Percentiles rank a stretch among this genome's conserved stretches.
phyloP scores from a whole-genome alignment of 2,797 vertebrate species.

The Eupleurogrammus muticus region DNA sequence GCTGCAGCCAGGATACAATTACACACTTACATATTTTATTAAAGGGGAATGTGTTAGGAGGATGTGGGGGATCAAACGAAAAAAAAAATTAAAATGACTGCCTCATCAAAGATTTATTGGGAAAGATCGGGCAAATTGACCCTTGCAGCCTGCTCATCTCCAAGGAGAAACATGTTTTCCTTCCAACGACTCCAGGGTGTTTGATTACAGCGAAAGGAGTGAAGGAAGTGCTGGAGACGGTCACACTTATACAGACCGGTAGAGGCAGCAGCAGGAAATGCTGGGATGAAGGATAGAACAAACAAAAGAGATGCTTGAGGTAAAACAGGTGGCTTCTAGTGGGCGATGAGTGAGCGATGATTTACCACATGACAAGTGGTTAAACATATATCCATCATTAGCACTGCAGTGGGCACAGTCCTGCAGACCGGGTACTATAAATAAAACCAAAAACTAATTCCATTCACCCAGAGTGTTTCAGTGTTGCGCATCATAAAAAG shows the following conservation, averaged over 20 bases:
- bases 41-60: conserved; percentile 30
- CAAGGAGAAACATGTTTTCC: conserved; percentile 38
- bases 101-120: conserved; percentile 64
- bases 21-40: conserved; percentile 67
- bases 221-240: conserved; percentile 18
- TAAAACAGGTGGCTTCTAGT: conserved; percentile 40
- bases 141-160: conserved; percentile 45
- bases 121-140: conserved; percentile 56
- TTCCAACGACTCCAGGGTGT: conserved; percentile 33
- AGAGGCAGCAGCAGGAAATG: conserved; percentile 10
- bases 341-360: conserved; percentile 21
- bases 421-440: conserved; percentile 18
- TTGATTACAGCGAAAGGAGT: conserved; percentile 44
- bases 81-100: conserved; percentile 56
- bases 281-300: conserved; percentile 12
- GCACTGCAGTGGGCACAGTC: conserved; percentile 20
- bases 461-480: conserved; percentile 24
- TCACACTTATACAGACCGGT: conserved; percentile 13
- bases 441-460: conserved; percentile 32
- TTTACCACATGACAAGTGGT: conserved; percentile 31
- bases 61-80: conserved; percentile 44
- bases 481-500: conserved; percentile 22
- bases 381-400: conserved; percentile 44
- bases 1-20: conserved; percentile 60
- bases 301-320: conserved; percentile 39